These are phyloP conservation scores for Oreohelix idahoensis DNA, from an alignment of 1,140 invertebrate species.

Conservation along the genomic window DNA sequence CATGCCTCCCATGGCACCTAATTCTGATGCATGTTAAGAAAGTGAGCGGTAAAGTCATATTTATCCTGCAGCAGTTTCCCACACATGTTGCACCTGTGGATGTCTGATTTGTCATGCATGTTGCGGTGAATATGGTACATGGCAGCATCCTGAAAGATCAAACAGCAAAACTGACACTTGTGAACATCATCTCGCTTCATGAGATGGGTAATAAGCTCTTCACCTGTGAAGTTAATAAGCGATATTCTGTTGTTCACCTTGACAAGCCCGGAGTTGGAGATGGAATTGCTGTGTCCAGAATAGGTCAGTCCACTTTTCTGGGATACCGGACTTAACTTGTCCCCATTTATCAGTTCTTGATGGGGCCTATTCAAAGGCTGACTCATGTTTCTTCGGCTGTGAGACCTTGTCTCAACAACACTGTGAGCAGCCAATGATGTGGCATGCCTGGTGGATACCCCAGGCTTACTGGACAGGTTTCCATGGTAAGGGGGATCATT, in stretches of 20 bases:
- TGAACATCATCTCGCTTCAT: constrained; percentile 58
- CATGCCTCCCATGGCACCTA: too few relatives aligned
- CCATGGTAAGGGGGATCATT: constrained; percentile 38
- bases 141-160: constrained; percentile 62
- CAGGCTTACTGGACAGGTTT: not conserved
- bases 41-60: constrained; percentile 62
- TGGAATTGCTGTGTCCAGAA: constrained; percentile 2
- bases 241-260: constrained; percentile 49
- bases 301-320: not conserved
- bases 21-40: constrained; percentile 54
- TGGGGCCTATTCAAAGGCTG: not conserved
- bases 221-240: constrained; percentile 57
- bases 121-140: constrained; percentile 65
- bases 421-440: not conserved
- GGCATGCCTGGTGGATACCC: not conserved
- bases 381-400: not conserved
- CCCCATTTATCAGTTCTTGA: not conserved
- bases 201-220: constrained; percentile 57
- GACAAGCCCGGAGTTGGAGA: constrained; percentile 6
- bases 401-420: constrained; percentile 19
- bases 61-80: constrained; percentile 59
- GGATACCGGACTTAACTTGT: not conserved
- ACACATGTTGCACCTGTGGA: constrained; percentile 59
- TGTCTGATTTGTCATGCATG: constrained; percentile 62
- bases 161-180: constrained; percentile 59